Evolutionary conservation across 2,113 vertebrate genomes (phyloP).

Genomic region (Carettochelys insculpta): DNA sequence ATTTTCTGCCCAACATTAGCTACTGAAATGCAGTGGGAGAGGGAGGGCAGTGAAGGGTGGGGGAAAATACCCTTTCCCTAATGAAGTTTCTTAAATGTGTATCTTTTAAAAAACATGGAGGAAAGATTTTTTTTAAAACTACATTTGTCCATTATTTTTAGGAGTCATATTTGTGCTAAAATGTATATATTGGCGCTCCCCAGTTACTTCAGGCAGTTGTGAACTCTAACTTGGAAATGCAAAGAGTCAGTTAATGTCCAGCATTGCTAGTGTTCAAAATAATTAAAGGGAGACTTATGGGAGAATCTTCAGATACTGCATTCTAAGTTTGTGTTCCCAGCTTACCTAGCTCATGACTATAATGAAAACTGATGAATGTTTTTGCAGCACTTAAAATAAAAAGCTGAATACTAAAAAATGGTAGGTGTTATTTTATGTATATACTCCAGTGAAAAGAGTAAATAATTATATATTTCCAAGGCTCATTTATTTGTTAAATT

Average conservation of each 20-base stretch:
- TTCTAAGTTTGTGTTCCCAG: not conserved
- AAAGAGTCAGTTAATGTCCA: not conserved
- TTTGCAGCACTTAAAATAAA: not conserved
- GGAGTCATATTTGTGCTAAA: not conserved
- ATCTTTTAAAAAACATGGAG: not conserved
- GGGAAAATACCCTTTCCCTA: constrained; percentile 58
- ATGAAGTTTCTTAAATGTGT: constrained; percentile 42
- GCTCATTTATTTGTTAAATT: not conserved
- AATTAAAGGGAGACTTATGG: not conserved
- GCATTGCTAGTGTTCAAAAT: not conserved
- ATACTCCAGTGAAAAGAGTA: not conserved
- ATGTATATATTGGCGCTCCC: not conserved
- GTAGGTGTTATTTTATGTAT: not conserved
- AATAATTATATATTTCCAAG: not conserved
- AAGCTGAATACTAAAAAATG: not conserved
- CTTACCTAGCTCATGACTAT: not conserved
- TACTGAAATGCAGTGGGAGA: constrained; percentile 25
- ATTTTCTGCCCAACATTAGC: constrained; percentile 62
- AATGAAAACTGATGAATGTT: rapidly evolving
- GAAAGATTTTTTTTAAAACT: not conserved
- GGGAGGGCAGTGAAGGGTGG: not conserved
- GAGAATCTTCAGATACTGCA: too few relatives aligned
- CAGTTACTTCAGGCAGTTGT: not conserved
- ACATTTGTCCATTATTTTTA: not conserved
- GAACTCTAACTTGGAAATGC: not conserved